A percentile compares a stretch with the other conserved stretches of the same genome.
Evolutionary conservation across 1,140 invertebrate species (phyloP).

Genomic region (Nomia melanderi): DNA sequence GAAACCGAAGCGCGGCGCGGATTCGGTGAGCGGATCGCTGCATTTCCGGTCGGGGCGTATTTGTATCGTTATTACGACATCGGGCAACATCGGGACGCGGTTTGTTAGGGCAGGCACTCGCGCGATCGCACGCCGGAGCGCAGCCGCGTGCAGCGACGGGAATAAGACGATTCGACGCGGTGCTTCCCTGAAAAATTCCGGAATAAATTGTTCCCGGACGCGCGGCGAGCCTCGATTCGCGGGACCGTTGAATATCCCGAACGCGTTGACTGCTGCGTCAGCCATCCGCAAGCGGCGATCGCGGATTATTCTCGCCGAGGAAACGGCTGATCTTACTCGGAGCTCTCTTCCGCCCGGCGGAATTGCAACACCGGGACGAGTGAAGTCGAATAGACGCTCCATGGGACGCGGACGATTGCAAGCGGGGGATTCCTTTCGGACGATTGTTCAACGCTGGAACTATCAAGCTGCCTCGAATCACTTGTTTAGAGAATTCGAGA

Average conservation of each 20-base stretch:
- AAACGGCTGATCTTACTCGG: too few species aligned
- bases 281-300: not conserved
- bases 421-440: too few species aligned
- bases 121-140: slow-evolving; percentile 7
- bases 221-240: not conserved
- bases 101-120: slow-evolving; percentile 23
- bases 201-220: not conserved
- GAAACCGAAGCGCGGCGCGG: not conserved
- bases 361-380: too few species aligned
- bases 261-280: not conserved
- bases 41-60: slow-evolving; percentile 27
- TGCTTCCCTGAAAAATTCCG: slow-evolving; percentile 11
- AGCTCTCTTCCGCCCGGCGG: too few species aligned
- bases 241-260: not conserved
- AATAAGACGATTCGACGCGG: slow-evolving; percentile 35
- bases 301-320: too few species aligned
- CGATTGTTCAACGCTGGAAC: too few species aligned
- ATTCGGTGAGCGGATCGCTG: slow-evolving; percentile 14
- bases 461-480: too few species aligned
- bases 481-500: too few species aligned
- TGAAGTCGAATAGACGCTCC: too few species aligned
- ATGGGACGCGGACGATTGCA: too few species aligned
- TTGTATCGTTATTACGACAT: slow-evolving; percentile 48
- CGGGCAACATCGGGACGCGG: not conserved
- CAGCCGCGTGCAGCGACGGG: slow-evolving; percentile 21